A percentile compares a stretch with the other conserved stretches of the same genome.
phyloP scores from a whole-genome alignment of 2,797 vertebrate genomes.

The Naso thynnoides region DNA sequence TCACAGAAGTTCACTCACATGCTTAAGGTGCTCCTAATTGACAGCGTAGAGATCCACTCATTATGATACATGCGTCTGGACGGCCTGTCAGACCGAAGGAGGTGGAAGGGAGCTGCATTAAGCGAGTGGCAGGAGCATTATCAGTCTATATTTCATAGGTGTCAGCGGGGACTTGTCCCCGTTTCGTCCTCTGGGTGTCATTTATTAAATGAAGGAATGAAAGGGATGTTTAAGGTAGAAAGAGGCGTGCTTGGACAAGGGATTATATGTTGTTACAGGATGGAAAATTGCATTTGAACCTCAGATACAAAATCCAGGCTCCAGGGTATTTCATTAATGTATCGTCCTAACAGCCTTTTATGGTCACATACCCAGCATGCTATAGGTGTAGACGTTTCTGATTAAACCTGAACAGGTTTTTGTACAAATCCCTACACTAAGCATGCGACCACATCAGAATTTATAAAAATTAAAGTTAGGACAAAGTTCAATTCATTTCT shows the following conservation, averaged over 20 bases:
- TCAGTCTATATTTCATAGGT: conserved; percentile 77
- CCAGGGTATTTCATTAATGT: conserved; percentile 43
- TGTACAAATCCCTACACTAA: neutral
- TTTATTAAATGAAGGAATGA: conserved; percentile 76
- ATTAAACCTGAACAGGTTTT: conserved; percentile 11
- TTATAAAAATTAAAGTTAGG: neutral
- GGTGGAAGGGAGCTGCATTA: conserved; percentile 61
- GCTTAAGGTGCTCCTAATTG: conserved; percentile 68
- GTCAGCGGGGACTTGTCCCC: conserved; percentile 72
- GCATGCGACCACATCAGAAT: neutral
- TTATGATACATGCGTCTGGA: conserved; percentile 70
- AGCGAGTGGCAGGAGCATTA: conserved; percentile 70
- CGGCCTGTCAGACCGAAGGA: conserved; percentile 58
- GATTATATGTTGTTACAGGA: conserved; percentile 55
- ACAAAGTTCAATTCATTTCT: conserved; percentile 9
- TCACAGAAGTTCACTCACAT: conserved; percentile 44
- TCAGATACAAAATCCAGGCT: conserved; percentile 31
- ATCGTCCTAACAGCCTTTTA: conserved; percentile 42
- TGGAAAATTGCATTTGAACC: conserved; percentile 58
- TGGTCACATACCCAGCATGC: conserved; percentile 20
- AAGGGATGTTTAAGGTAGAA: conserved; percentile 68
- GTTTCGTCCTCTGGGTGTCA: conserved; percentile 79
- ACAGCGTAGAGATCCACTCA: conserved; percentile 61
- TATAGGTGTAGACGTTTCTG: conserved; percentile 7
- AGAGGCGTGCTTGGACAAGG: conserved; percentile 49